Percentiles rank a stretch among this genome's conserved stretches.
Conservation (phyloP, 1,140 invertebrate species). For the Charaxes varanes region DNA sequence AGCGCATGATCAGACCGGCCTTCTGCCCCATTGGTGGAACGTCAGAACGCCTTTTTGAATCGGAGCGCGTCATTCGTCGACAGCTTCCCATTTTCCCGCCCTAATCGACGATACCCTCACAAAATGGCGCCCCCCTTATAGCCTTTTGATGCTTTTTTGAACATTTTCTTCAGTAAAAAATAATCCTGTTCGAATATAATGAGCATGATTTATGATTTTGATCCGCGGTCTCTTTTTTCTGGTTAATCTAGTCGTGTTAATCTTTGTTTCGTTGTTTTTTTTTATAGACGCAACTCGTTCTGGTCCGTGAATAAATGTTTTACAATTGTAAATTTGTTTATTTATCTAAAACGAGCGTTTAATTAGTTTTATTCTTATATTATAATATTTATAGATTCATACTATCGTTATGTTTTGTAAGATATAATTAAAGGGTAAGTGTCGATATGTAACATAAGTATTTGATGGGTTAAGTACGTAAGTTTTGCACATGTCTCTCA, state of each 20-base stretch:
- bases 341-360: conserved; percentile 20
- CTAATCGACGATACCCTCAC: conserved; percentile 49
- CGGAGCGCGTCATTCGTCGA: conserved; percentile 32
- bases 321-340: conserved; percentile 25
- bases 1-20: conserved; percentile 57
- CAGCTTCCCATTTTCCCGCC: conserved; percentile 58
- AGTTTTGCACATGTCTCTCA: too few relatives aligned
- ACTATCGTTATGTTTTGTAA: background rate
- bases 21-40: conserved; percentile 39
- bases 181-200: conserved; percentile 73
- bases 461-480: too few relatives aligned
- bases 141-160: conserved; percentile 71
- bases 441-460: too few relatives aligned
- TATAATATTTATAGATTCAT: conserved; percentile 1
- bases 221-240: conserved; percentile 52
- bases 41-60: conserved; percentile 57
- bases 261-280: conserved; percentile 64
- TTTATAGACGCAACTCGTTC: conserved; percentile 26
- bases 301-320: conserved; percentile 21
- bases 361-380: conserved; percentile 12
- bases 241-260: conserved; percentile 62
- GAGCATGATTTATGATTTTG: conserved; percentile 72
- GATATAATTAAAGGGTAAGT: too few relatives aligned
- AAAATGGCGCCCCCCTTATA: conserved; percentile 70
- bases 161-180: conserved; percentile 71